Evolutionary conservation across 1,140 invertebrate species (phyloP).

Genomic region (Caenorhabditis brenneri): DNA sequence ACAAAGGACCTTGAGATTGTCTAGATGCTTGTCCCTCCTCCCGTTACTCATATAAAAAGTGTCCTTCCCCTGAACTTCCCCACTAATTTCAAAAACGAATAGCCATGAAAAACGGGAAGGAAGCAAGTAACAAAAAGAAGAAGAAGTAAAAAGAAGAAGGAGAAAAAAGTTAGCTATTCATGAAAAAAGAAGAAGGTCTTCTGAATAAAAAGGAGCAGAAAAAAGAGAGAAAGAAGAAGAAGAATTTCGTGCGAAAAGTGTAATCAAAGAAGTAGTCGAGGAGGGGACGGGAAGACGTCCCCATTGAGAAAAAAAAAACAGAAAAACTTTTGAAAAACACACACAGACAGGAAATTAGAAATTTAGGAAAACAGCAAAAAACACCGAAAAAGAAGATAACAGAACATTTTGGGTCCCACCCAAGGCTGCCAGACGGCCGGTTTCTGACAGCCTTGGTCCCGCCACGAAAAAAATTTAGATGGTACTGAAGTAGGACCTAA

Average conservation of each 20-base stretch:
- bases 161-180: slow-evolving; percentile 29
- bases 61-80: background rate
- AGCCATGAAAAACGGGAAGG: background rate
- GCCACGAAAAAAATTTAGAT: too few species aligned
- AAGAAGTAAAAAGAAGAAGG: background rate
- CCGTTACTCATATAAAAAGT: background rate
- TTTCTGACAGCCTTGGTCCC: too few species aligned
- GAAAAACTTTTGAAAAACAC: background rate
- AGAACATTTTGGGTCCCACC: too few species aligned
- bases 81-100: slow-evolving; percentile 7
- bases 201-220: background rate
- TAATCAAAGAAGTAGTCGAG: slow-evolving; percentile 17
- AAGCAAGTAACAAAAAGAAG: background rate
- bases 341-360: background rate
- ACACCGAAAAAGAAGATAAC: too few species aligned
- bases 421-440: background rate
- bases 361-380: too few species aligned
- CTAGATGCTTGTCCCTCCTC: too few species aligned
- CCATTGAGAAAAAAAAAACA: background rate
- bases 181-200: background rate
- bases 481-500: too few species aligned
- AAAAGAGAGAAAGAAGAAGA: background rate
- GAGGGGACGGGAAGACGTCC: background rate
- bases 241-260: slow-evolving; percentile 27
- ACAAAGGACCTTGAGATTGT: background rate